Percentiles rank a stretch among this genome's conserved stretches.
phyloP scores from a whole-genome alignment of 2,113 vertebrate genomes.

The Isurus oxyrinchus region DNA sequence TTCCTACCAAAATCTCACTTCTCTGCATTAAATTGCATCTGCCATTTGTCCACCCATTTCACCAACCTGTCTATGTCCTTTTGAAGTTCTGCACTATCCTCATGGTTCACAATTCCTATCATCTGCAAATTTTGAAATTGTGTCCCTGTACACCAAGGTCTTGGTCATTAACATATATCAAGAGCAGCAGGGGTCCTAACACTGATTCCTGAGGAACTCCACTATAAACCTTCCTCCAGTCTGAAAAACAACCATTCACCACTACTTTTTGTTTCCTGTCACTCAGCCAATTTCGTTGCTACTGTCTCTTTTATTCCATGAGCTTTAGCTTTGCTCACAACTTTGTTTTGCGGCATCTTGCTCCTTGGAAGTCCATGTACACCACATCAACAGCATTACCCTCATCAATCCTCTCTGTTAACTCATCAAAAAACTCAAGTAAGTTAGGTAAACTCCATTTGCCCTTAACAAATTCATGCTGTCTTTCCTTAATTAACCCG shows the following conservation, averaged over 20 bases:
- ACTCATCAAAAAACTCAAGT: neutral
- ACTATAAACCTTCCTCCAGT: too few species aligned
- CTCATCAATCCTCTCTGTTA: neutral
- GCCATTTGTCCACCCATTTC: too few species aligned
- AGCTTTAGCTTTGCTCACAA: neutral
- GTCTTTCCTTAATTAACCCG: neutral
- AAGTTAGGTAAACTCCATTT: neutral
- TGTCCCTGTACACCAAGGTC: too few species aligned
- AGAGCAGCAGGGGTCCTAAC: too few species aligned
- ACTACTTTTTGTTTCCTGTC: neutral
- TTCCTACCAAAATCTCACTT: too few species aligned
- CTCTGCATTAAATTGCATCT: too few species aligned
- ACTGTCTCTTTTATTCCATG: neutral
- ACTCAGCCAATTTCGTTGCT: neutral
- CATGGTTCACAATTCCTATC: too few species aligned
- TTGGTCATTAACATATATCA: too few species aligned
- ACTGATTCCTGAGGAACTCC: too few species aligned
- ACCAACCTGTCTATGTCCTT: too few species aligned
- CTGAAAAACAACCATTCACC: neutral
- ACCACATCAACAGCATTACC: neutral
- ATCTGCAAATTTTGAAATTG: too few species aligned
- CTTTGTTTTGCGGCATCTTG: neutral
- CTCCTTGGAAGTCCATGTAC: neutral
- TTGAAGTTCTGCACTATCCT: too few species aligned
- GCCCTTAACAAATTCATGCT: neutral